Conservation (phyloP, 2,888 invertebrate genomes). For the Polylopha cassiicola region DNA sequence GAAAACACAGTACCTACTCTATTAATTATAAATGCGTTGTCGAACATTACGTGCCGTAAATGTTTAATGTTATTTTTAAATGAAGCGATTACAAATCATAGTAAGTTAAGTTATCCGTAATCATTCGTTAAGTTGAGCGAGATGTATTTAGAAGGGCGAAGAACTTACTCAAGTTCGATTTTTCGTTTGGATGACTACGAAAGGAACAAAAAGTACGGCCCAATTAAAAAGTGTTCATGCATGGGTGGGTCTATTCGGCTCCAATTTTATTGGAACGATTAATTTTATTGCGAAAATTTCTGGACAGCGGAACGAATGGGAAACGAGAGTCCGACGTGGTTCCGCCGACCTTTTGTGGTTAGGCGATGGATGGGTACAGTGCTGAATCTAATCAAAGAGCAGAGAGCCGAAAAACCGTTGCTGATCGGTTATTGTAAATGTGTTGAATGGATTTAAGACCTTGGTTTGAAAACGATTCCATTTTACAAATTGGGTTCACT, state of each 20-base stretch:
- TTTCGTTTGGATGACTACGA: conserved; percentile 56
- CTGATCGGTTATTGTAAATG: conserved; percentile 38
- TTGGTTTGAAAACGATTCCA: too few relatives aligned
- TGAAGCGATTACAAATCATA: too few relatives aligned
- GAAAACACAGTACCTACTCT: too few relatives aligned
- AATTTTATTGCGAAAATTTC: conserved; percentile 75
- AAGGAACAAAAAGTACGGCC: conserved; percentile 64
- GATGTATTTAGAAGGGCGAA: conserved; percentile 29
- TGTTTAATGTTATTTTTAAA: too few relatives aligned
- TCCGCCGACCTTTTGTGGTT: conserved; percentile 62
- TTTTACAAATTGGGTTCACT: too few relatives aligned
- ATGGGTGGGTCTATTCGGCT: conserved; percentile 67
- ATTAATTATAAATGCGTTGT: too few relatives aligned
- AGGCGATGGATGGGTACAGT: conserved; percentile 57
- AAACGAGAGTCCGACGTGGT: conserved; percentile 54
- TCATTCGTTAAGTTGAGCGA: too few relatives aligned
- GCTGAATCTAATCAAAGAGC: conserved; percentile 64
- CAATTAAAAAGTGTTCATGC: conserved; percentile 76
- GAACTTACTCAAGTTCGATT: conserved; percentile 59
- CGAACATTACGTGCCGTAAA: too few relatives aligned
- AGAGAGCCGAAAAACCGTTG: conserved; percentile 45
- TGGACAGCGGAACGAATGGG: conserved; percentile 73
- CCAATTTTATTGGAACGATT: conserved; percentile 74
- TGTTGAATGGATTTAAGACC: conserved; percentile 62
- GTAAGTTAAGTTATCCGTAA: too few relatives aligned